phyloP scores from a whole-genome alignment of 2,888 invertebrate species.

The Synanthedon tipuliformis region DNA sequence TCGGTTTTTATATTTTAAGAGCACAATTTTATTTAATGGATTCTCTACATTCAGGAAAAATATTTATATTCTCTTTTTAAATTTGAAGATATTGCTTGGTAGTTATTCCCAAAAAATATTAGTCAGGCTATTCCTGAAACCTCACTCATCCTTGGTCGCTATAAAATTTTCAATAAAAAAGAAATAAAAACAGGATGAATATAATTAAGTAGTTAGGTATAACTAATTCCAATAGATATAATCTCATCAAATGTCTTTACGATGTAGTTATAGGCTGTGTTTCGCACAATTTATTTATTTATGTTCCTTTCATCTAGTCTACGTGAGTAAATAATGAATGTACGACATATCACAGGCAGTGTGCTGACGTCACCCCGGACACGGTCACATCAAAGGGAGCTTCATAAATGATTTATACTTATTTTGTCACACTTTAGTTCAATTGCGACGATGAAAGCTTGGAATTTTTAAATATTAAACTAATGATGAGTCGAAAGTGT shows the following conservation, averaged over 20 bases:
- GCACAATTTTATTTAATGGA: too few species aligned
- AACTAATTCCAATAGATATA: constrained; percentile 48
- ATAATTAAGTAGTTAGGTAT: constrained; percentile 30
- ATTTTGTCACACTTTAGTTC: constrained; percentile 55
- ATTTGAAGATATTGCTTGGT: too few species aligned
- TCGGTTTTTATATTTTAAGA: too few species aligned
- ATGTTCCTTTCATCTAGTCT: constrained; percentile 65
- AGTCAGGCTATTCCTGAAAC: too few species aligned
- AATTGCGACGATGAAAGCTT: constrained; percentile 60
- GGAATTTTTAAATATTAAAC: constrained; percentile 36
- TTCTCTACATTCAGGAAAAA: too few species aligned
- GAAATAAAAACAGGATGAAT: constrained; percentile 15
- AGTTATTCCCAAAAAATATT: too few species aligned
- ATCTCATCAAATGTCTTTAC: constrained; percentile 43
- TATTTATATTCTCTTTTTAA: too few species aligned
- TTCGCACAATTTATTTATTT: constrained; percentile 63
- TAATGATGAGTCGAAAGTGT: too few species aligned
- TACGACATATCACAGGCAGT: constrained; percentile 48
- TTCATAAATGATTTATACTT: constrained; percentile 56
- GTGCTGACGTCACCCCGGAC: constrained; percentile 58
- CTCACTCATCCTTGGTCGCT: too few species aligned
- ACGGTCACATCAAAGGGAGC: constrained; percentile 59
- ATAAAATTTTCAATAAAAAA: not conserved
- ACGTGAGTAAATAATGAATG: constrained; percentile 67
- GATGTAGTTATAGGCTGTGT: constrained; percentile 39